A percentile compares a stretch with the other conserved stretches of the same genome.
Evolutionary conservation across 2,113 vertebrate species (phyloP).

Genomic region (Cichladusa arquata): DNA sequence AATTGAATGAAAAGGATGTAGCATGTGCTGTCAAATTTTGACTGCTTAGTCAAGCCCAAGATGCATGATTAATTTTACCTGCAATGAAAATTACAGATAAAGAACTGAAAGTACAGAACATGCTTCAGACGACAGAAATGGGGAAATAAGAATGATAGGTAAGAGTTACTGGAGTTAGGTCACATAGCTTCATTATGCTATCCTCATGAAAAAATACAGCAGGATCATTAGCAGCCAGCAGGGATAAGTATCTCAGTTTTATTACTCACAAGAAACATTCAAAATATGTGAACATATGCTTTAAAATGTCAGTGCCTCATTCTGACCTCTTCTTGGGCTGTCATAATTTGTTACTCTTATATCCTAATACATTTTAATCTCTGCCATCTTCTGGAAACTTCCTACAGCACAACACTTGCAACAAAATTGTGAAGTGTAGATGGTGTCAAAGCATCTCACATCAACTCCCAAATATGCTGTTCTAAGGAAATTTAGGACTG

Average conservation of each 20-base stretch:
- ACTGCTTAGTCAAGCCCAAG: background rate
- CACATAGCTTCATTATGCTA: background rate
- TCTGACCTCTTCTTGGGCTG: conserved; percentile 34
- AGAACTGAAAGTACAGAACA: background rate
- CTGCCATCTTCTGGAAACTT: background rate
- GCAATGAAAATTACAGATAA: background rate
- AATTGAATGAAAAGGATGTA: background rate
- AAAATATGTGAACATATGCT: conserved; percentile 43
- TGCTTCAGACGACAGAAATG: background rate
- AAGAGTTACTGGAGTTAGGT: background rate
- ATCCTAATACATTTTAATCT: conserved; percentile 29
- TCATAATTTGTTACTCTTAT: conserved; percentile 22
- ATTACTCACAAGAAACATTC: conserved; percentile 42
- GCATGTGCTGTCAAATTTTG: background rate
- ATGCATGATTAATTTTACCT: background rate
- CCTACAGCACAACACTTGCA: background rate
- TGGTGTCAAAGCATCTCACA: background rate
- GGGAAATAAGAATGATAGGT: background rate
- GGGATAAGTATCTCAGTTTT: conserved; percentile 30
- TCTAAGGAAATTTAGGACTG: background rate
- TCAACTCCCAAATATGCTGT: background rate
- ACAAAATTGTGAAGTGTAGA: background rate
- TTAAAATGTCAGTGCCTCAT: conserved; percentile 46
- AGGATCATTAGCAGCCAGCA: conserved; percentile 32
- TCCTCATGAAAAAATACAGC: background rate